These are phyloP conservation scores for Mesorhabditis spiculigera DNA, from an alignment of 2,888 invertebrate genomes.

Conservation along the genomic window DNA sequence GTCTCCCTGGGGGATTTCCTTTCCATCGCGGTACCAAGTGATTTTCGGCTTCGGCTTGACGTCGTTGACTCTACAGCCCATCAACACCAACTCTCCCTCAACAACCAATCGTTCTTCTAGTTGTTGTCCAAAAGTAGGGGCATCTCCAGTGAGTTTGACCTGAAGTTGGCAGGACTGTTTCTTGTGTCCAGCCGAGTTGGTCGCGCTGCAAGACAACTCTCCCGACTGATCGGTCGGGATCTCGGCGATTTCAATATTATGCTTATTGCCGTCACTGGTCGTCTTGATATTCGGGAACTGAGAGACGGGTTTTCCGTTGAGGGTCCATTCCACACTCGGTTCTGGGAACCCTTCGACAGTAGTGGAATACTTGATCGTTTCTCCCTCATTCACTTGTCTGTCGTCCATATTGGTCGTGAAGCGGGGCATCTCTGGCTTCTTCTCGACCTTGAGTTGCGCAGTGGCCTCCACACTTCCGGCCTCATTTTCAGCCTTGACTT, in stretches of 20 bases:
- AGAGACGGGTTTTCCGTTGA: slow-evolving; percentile 71
- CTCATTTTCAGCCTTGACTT: slow-evolving; percentile 52
- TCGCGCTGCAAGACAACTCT: slow-evolving; percentile 49
- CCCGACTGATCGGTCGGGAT: slow-evolving; percentile 48
- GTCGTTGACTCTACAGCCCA: slow-evolving; percentile 48
- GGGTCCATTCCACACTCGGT: slow-evolving; percentile 79
- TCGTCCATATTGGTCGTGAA: slow-evolving; percentile 55
- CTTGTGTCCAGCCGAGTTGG: slow-evolving; percentile 61
- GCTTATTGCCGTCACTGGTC: slow-evolving; percentile 35
- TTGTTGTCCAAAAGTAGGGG: slow-evolving; percentile 44
- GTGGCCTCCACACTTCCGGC: slow-evolving; percentile 42
- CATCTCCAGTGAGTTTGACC: slow-evolving; percentile 50
- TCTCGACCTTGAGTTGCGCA: slow-evolving; percentile 43
- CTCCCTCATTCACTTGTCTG: slow-evolving; percentile 69
- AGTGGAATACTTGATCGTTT: slow-evolving; percentile 70
- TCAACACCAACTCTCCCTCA: slow-evolving; percentile 50
- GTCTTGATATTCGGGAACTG: slow-evolving; percentile 54
- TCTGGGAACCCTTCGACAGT: slow-evolving; percentile 65
- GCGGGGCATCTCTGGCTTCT: slow-evolving; percentile 43
- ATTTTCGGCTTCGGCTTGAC: slow-evolving; percentile 68
- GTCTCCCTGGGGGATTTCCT: slow-evolving; percentile 31
- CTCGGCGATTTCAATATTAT: slow-evolving; percentile 47
- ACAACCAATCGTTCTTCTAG: slow-evolving; percentile 47
- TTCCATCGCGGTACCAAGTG: slow-evolving; percentile 83
- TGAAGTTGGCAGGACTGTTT: slow-evolving; percentile 44